Conservation (phyloP, 2,888 invertebrate genomes). For the Sclerodermus sp. region DNA sequence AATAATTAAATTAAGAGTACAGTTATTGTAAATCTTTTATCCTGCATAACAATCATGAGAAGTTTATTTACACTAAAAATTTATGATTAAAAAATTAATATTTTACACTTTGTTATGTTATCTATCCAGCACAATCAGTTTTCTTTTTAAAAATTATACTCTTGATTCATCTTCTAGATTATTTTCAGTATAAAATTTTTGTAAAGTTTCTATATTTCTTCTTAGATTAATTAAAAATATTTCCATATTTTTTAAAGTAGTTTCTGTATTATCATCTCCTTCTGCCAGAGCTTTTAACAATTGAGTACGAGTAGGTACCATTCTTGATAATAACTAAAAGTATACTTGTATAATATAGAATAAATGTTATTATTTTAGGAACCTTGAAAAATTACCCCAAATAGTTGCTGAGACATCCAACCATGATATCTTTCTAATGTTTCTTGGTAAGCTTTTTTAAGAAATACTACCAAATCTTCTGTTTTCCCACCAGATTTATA, state of each 20-base stretch:
- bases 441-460: constrained; percentile 70
- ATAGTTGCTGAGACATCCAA: constrained; percentile 75
- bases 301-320: constrained; percentile 67
- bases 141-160: constrained; percentile 6
- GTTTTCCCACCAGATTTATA: constrained; percentile 57
- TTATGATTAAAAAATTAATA: constrained; percentile 2
- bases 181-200: constrained; percentile 64
- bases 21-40: background rate
- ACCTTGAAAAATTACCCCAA: constrained; percentile 61
- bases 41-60: too few species aligned
- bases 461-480: constrained; percentile 66
- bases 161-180: constrained; percentile 35
- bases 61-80: background rate
- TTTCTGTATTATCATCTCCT: constrained; percentile 50
- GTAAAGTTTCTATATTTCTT: constrained; percentile 63
- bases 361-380: too few species aligned
- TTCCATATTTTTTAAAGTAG: constrained; percentile 53
- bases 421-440: constrained; percentile 75
- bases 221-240: constrained; percentile 63
- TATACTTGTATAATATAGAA: background rate
- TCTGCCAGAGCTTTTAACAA: constrained; percentile 60
- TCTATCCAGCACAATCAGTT: constrained; percentile 3
- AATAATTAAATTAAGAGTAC: constrained; percentile 25
- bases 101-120: background rate
- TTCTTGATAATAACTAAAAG: constrained; percentile 68